These are phyloP conservation scores for Actinia equina DNA, from an alignment of 64 coral and sea anemone species.

Conservation along the genomic window DNA sequence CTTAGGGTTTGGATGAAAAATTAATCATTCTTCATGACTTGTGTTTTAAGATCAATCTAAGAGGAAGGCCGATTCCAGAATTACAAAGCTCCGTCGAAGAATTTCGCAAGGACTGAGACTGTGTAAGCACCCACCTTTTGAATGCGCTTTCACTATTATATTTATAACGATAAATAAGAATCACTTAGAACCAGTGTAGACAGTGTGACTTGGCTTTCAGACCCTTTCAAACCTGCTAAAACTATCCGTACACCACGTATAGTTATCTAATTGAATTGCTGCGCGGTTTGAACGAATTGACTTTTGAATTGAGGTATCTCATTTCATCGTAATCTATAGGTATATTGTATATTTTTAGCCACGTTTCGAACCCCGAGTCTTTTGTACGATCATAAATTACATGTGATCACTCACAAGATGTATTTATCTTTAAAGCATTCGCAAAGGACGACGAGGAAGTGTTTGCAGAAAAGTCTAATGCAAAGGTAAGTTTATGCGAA, in stretches of 20 bases:
- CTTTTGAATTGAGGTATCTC: neutral
- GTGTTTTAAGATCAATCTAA: conserved; percentile 1
- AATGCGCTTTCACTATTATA: neutral
- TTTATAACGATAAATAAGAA: neutral
- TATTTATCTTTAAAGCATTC: conserved; percentile 12
- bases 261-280: neutral
- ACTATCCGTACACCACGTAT: neutral
- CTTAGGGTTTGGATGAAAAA: neutral
- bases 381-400: neutral
- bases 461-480: neutral
- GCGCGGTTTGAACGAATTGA: neutral
- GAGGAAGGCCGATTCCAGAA: conserved; percentile 62
- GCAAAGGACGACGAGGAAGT: conserved; percentile 9
- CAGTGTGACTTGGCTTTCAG: neutral
- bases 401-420: neutral
- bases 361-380: neutral
- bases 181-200: neutral
- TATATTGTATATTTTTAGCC: neutral
- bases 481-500: neutral
- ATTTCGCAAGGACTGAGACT: conserved; percentile 66
- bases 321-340: neutral
- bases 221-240: neutral
- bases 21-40: neutral
- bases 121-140: conserved; percentile 31
- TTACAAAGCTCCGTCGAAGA: conserved; percentile 57